Percentiles rank a stretch among this genome's conserved stretches.
Evolutionary conservation across 2,888 invertebrate genomes (phyloP).

Genomic region (Hololepta plana): DNA sequence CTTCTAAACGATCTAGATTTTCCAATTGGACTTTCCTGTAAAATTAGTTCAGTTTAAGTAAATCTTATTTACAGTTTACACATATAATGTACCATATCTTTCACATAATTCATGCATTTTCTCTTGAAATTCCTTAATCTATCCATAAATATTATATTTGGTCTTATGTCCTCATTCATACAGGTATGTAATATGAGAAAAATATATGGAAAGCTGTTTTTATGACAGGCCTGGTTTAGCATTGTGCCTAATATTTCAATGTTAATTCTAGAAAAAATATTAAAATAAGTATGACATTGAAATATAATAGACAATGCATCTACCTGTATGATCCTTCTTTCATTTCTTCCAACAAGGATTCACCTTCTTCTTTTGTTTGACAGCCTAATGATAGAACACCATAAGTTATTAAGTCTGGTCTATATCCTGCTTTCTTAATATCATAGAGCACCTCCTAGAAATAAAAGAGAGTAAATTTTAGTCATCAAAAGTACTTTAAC

Average conservation of each 20-base stretch:
- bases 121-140: constrained; percentile 44
- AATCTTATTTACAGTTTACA: too few relatives aligned
- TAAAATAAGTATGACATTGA: constrained; percentile 6
- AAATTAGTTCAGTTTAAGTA: too few relatives aligned
- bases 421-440: constrained; percentile 35
- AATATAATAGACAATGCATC: constrained; percentile 4
- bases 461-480: constrained; percentile 1
- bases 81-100: too few relatives aligned
- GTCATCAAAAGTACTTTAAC: constrained; percentile 14
- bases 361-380: constrained; percentile 39
- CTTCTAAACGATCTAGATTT: constrained; percentile 14
- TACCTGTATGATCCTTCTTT: constrained; percentile 43
- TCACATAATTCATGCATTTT: constrained; percentile 28
- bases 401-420: constrained; percentile 66
- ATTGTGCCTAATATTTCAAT: constrained; percentile 58
- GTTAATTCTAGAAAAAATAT: constrained; percentile 41
- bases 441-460: constrained; percentile 16
- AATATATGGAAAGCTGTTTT: constrained; percentile 45
- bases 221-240: constrained; percentile 41
- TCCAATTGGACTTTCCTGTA: constrained; percentile 8
- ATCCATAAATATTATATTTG: constrained; percentile 40
- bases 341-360: constrained; percentile 52
- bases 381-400: constrained; percentile 73
- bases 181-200: constrained; percentile 48
- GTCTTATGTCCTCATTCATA: constrained; percentile 38